These are phyloP conservation scores for Pycnomerus fuliginosus DNA, from an alignment of 2,888 invertebrate species.

Conservation along the genomic window DNA sequence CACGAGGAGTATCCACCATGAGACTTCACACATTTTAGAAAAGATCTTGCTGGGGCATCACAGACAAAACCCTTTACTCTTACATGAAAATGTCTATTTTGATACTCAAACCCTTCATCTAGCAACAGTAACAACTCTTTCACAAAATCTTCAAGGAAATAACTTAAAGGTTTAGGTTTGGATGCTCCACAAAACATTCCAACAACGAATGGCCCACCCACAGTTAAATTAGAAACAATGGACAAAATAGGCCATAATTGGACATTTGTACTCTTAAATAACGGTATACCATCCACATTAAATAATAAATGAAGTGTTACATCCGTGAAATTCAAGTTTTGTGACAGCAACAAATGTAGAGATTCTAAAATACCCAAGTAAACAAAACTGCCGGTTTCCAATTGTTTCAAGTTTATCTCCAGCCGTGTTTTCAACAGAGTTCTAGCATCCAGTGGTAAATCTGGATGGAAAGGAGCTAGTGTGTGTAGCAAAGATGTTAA, in stretches of 20 bases:
- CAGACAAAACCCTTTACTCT: constrained; percentile 25
- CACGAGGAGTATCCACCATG: constrained; percentile 27
- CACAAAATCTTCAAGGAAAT: constrained; percentile 17
- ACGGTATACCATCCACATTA: constrained; percentile 23
- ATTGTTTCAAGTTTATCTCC: not conserved
- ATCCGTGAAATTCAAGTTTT: not conserved
- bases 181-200: constrained; percentile 15
- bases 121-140: constrained; percentile 7
- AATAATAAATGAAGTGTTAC: constrained; percentile 9
- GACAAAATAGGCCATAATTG: constrained; percentile 24
- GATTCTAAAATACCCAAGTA: constrained; percentile 1
- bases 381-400: not conserved
- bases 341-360: not conserved
- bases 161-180: constrained; percentile 11
- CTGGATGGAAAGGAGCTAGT: not conserved
- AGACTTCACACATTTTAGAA: constrained; percentile 24
- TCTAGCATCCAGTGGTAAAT: not conserved
- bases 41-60: constrained; percentile 29
- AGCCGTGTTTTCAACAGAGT: not conserved
- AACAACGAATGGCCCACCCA: constrained; percentile 9
- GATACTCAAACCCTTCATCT: constrained; percentile 5
- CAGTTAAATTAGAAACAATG: constrained; percentile 8
- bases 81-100: constrained; percentile 6
- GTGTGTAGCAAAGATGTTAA: not conserved
- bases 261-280: constrained; percentile 16